Evolutionary conservation across 2,797 vertebrate genomes (phyloP), one percentile per base, ranked within the genome.

Genomic region (Thalassophryne amazonica): DNA sequence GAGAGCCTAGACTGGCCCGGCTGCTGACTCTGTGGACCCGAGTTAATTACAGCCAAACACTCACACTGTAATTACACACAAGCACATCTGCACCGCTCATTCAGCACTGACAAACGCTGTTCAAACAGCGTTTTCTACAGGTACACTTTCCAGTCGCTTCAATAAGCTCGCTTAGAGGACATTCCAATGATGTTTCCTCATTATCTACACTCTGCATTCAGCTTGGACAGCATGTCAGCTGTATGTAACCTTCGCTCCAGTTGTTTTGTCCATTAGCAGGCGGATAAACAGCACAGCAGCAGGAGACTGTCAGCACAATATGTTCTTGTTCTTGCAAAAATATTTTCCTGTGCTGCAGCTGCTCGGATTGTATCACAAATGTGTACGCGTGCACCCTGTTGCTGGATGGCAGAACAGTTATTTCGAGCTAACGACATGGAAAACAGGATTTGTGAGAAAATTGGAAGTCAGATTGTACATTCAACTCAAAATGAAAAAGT

Each of bases 11-110:
- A 41, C 40, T 8, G 34, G 54, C 56, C 38, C 15, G 34, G 43
- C 36, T 55, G 60, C 67, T 65, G 63, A 79, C 67, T 76, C 61
- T 3, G 23, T 43, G 48, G 54, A 54, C 52, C 57, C 43, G 57
- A 67, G 61, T 80, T 73, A 85, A 83, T 86, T 81, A 81, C 68
- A 62, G 31, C 47, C 33, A 49, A 78, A 61, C 68, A 66, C 32
- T 49, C 43, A 45, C 34, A 51, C 39, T 77, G 70, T 81, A 83
- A 85, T 84, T 83, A 80, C 35, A 57, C 65, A 51, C 54, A 56
- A 32, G 43, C 55, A 46, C 64, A 80, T 73, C 73, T 82, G 73
- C 57, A 35, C 68, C 24, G 13, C 25, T 40, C 17, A n/a, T 16
- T 22, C 28, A 41, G 51, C 41, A 36, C 50, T 12, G 18, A 47